Conservation (phyloP, 2,797 vertebrate species). For the Morelia viridis region DNA sequence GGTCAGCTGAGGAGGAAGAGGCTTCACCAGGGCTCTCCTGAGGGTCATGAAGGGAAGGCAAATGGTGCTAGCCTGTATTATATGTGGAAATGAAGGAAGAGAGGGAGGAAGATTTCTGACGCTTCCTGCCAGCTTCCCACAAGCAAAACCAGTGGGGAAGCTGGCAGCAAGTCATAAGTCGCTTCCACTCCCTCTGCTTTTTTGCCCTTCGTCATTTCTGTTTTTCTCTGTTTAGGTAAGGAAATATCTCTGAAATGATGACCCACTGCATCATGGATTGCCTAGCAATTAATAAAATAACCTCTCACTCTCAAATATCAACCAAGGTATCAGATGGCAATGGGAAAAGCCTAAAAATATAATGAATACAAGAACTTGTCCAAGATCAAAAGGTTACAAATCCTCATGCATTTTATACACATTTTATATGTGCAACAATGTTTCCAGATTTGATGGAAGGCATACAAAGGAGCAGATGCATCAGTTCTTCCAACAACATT, state of each 20-base stretch:
- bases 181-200: too few relatives aligned
- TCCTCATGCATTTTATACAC: neutral
- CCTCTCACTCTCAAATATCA: neutral
- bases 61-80: too few relatives aligned
- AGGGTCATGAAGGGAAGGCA: too few relatives aligned
- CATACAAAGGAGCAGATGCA: neutral
- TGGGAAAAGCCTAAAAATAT: neutral
- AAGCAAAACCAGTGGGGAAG: too few relatives aligned
- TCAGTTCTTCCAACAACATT: neutral
- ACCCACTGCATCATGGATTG: neutral
- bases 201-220: too few relatives aligned
- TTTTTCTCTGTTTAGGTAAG: neutral
- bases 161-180: too few relatives aligned
- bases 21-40: too few relatives aligned
- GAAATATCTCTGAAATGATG: too few relatives aligned
- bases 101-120: too few relatives aligned
- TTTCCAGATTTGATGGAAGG: neutral
- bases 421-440: neutral
- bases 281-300: neutral
- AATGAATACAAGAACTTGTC: neutral
- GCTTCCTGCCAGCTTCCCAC: too few relatives aligned
- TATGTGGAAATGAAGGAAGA: too few relatives aligned
- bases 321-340: neutral
- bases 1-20: too few relatives aligned
- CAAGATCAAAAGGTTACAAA: neutral